phyloP scores from a whole-genome alignment of 2,797 vertebrate species.

The Melanotaenia boesemani region DNA sequence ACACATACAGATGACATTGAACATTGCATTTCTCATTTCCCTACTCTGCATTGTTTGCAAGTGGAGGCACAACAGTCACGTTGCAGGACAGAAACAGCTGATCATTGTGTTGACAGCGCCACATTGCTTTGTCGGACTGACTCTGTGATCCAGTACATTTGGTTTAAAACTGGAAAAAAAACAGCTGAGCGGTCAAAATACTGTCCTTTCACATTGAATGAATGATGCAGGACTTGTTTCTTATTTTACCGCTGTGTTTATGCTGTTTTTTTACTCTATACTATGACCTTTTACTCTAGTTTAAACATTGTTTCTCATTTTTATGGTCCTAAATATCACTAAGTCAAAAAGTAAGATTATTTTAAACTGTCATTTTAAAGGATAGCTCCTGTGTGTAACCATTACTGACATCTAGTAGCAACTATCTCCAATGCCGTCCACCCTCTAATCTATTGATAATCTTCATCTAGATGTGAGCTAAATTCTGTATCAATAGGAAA shows the following conservation, averaged over 20 bases:
- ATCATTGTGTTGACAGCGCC: constrained; percentile 18
- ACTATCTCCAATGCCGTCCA: too few relatives aligned
- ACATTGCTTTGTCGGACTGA: constrained; percentile 6
- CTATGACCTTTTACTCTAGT: too few relatives aligned
- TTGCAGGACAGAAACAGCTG: constrained; percentile 8
- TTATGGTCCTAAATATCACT: too few relatives aligned
- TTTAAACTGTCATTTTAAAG: too few relatives aligned
- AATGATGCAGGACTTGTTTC: neutral
- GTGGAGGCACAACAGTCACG: neutral
- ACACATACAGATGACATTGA: constrained; percentile 1
- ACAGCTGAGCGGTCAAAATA: neutral
- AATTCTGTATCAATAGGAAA: too few relatives aligned
- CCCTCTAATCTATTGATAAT: too few relatives aligned
- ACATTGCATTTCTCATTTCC: constrained; percentile 8
- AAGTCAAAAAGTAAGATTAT: too few relatives aligned
- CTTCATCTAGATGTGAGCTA: too few relatives aligned
- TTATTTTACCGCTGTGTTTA: neutral
- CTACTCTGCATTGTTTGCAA: neutral
- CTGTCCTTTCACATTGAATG: neutral
- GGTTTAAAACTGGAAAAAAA: constrained; percentile 3
- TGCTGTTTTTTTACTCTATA: neutral
- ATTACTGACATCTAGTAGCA: too few relatives aligned
- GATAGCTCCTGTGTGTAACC: too few relatives aligned
- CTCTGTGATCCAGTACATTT: neutral
- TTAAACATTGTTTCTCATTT: too few relatives aligned